phyloP scores from a whole-genome alignment of 1,140 invertebrate species.

The Helicorthomorpha holstii region DNA sequence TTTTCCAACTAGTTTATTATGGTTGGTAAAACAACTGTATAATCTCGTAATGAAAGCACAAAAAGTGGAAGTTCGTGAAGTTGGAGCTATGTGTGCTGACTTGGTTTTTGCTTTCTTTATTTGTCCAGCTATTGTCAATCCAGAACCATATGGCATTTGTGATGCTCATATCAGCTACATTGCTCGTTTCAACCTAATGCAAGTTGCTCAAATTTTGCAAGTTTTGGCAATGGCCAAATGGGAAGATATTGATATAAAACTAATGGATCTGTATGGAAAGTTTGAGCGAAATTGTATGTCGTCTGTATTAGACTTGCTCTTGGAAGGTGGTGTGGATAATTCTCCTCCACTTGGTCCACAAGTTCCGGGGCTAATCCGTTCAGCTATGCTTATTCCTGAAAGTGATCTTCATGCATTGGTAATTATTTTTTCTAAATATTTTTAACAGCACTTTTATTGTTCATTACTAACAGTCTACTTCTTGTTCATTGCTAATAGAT shows the following conservation, averaged over 20 bases:
- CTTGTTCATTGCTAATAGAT: background rate
- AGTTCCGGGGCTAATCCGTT: constrained; percentile 38
- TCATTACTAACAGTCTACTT: background rate
- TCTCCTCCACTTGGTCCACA: constrained; percentile 35
- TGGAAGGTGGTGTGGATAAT: constrained; percentile 40
- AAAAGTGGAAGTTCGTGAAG: constrained; percentile 29
- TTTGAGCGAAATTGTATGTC: constrained; percentile 60
- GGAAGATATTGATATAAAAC: constrained; percentile 53
- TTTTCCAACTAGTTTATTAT: constrained; percentile 58
- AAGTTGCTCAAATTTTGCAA: constrained; percentile 73
- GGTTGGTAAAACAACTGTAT: constrained; percentile 38
- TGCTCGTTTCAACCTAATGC: constrained; percentile 81
- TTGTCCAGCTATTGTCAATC: constrained; percentile 89
- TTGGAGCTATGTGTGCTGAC: constrained; percentile 70
- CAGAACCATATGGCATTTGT: constrained; percentile 77
- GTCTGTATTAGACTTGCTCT: constrained; percentile 49
- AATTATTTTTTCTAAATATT: constrained; percentile 26
- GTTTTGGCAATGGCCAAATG: constrained; percentile 67
- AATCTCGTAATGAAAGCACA: constrained; percentile 26
- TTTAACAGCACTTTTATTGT: background rate
- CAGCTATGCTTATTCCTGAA: constrained; percentile 47
- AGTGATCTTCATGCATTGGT: constrained; percentile 44
- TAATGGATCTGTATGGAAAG: constrained; percentile 50
- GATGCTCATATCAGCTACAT: constrained; percentile 83
- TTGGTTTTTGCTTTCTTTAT: constrained; percentile 87